Evolutionary conservation across 53 echinoderm and acorn worm species (phyloP), one percentile per base, ranked within the genome.

Genomic region (Patiria pectinifera): DNA sequence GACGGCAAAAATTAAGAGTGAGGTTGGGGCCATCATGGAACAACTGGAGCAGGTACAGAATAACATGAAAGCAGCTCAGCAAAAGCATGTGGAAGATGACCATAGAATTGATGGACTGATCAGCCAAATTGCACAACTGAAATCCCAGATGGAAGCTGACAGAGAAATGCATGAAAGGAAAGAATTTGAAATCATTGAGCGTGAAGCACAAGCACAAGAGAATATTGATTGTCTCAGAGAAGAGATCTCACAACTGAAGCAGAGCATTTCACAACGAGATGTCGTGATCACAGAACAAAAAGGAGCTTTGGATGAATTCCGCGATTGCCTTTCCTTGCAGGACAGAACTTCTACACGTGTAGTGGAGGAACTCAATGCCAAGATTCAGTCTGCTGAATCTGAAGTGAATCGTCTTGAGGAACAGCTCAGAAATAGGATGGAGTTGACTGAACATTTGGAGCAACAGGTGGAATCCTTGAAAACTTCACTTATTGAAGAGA

Each of bases 391-490:
- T 9, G 18, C 66, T 15, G 70, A 77, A 58, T 44, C 85, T 78
- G 85, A 87, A 35, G 59, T 85, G n/a, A 19, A 11, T 21, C 78
- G 59, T 16, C 47, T 88, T 4, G 78, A 92, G 35, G 61, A 82
- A 48, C 24, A 25, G 48, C 35, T 85, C 14, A 86, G 45, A 24
- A 83, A 72, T 47, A 91, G 91, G 53, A 72, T 60, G 7, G 66
- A 82, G 24, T 61, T 62, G 3, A 79, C 86, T 0, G 91, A 91
- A 76, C 47, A 90, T 61, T 86, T 96, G 21, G 94, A 94, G 80
- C 87, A 87, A 48, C 87, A 94, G 84, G 19, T 94, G 69, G 85
- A 92, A 84, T 77, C 74, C 21, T 81, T 95, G 21, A 86, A 83
- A 80, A 71, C 74, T 15, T 77, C 91, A 19, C 44, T 94, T 13